A percentile compares a stretch with the other conserved stretches of the same genome.
These are phyloP conservation scores for Odontocolon sp. DNA, from an alignment of 2,888 invertebrate species.

Conservation along the genomic window DNA sequence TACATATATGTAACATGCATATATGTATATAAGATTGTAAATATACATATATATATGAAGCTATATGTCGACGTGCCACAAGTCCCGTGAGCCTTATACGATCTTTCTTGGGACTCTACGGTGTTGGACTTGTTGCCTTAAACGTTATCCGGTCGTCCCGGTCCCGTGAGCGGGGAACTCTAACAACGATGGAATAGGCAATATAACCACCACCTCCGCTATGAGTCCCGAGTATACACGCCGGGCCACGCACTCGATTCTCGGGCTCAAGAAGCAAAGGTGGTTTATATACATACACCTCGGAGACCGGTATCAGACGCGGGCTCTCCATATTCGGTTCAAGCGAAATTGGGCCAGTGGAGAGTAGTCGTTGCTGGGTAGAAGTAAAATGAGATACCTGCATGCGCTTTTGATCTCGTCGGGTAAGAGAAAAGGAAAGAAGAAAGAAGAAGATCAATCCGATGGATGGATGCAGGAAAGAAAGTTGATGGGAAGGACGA, in stretches of 20 bases:
- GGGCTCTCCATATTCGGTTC: slow-evolving; percentile 56
- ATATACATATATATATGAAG: not conserved
- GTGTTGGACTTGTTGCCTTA: slow-evolving; percentile 38
- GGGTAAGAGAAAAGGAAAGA: not conserved
- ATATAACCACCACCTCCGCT: slow-evolving; percentile 19
- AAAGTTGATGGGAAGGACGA: not conserved
- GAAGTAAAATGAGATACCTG: slow-evolving; percentile 19
- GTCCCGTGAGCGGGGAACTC: slow-evolving; percentile 27
- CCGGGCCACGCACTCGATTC: slow-evolving; percentile 1
- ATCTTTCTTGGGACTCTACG: slow-evolving; percentile 39
- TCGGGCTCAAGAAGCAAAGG: slow-evolving; percentile 33
- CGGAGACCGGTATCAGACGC: slow-evolving; percentile 45
- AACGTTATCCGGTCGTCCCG: slow-evolving; percentile 24
- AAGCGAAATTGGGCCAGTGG: slow-evolving; percentile 54
- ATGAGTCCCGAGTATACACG: not conserved
- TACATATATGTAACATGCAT: no score
- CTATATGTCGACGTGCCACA: slow-evolving; percentile 24
- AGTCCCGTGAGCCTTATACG: slow-evolving; percentile 45
- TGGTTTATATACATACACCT: slow-evolving; percentile 39
- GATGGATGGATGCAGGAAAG: no score
- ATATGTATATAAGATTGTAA: slow-evolving; percentile 3
- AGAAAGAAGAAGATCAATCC: not conserved
- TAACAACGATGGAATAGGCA: slow-evolving; percentile 56
- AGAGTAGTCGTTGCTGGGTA: slow-evolving; percentile 24
- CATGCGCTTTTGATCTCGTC: slow-evolving; percentile 46